These are phyloP conservation scores for Harpalus rubripes DNA, from an alignment of 2,888 invertebrate species.

Conservation along the genomic window DNA sequence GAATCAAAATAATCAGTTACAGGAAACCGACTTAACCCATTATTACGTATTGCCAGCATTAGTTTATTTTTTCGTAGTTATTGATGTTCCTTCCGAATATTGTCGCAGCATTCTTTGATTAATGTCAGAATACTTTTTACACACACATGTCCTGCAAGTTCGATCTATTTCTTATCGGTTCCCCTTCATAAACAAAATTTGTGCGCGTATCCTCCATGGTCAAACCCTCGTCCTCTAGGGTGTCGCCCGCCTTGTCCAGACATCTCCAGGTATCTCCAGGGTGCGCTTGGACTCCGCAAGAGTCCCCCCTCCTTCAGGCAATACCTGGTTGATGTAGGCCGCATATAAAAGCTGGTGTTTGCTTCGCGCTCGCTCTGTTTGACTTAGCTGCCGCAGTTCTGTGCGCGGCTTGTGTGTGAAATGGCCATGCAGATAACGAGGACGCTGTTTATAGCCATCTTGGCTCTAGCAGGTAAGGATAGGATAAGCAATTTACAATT, in stretches of 20 bases:
- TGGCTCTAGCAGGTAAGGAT: slow-evolving; percentile 14
- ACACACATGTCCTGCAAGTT: too few relatives aligned
- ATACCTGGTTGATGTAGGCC: slow-evolving; percentile 24
- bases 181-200: too few relatives aligned
- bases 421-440: slow-evolving; percentile 16
- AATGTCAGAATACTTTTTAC: too few relatives aligned
- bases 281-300: neutral
- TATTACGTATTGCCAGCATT: too few relatives aligned
- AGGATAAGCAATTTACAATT: neutral
- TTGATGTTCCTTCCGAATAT: too few relatives aligned
- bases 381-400: slow-evolving; percentile 14
- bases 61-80: too few relatives aligned
- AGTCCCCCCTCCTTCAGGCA: neutral
- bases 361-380: slow-evolving; percentile 32
- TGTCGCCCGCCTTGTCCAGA: neutral
- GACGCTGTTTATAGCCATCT: neutral
- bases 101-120: too few relatives aligned
- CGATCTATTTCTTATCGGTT: too few relatives aligned
- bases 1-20: too few relatives aligned
- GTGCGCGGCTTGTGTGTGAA: slow-evolving; percentile 34
- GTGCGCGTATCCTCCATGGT: too few relatives aligned
- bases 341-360: slow-evolving; percentile 20
- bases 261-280: neutral
- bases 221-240: neutral
- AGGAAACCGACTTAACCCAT: too few relatives aligned